A percentile compares a stretch with the other conserved stretches of the same genome.
Conservation (phyloP, 1,140 invertebrate genomes). For the Zaprionus taronus region DNA sequence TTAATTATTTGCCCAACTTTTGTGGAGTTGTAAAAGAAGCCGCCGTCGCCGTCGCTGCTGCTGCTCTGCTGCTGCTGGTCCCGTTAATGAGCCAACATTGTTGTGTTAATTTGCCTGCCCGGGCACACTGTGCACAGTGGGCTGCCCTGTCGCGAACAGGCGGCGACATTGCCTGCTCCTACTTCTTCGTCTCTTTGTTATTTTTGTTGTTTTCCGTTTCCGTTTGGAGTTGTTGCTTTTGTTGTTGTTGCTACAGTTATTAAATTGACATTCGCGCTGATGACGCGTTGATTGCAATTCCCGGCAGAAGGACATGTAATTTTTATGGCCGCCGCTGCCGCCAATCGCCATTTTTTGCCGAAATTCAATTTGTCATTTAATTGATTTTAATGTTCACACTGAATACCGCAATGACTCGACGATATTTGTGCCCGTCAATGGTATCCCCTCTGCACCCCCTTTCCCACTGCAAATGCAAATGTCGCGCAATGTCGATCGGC, state of each 20-base stretch:
- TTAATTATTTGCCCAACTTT: slow-evolving; percentile 79
- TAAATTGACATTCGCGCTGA: slow-evolving; percentile 78
- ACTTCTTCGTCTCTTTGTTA: neutral
- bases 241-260: slow-evolving; percentile 58
- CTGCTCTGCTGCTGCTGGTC: slow-evolving; percentile 16
- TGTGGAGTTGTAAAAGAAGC: slow-evolving; percentile 67
- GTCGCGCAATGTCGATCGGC: slow-evolving; percentile 16
- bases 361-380: slow-evolving; percentile 83
- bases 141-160: neutral
- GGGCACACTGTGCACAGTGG: slow-evolving; percentile 40
- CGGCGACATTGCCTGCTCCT: neutral
- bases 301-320: slow-evolving; percentile 79
- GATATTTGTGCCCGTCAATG: slow-evolving; percentile 35
- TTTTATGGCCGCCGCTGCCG: slow-evolving; percentile 62
- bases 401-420: slow-evolving; percentile 45
- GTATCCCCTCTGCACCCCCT: neutral
- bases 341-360: slow-evolving; percentile 65
- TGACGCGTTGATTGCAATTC: slow-evolving; percentile 81
- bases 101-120: slow-evolving; percentile 76
- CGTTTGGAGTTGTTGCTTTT: slow-evolving; percentile 2
- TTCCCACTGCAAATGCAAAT: slow-evolving; percentile 61
- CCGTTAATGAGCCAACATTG: slow-evolving; percentile 81
- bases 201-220: slow-evolving; percentile 3
- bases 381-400: slow-evolving; percentile 79
- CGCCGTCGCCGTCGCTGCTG: slow-evolving; percentile 6